phyloP scores from a whole-genome alignment of 2,797 vertebrate genomes.

The Pseudochaenichthys georgianus region DNA sequence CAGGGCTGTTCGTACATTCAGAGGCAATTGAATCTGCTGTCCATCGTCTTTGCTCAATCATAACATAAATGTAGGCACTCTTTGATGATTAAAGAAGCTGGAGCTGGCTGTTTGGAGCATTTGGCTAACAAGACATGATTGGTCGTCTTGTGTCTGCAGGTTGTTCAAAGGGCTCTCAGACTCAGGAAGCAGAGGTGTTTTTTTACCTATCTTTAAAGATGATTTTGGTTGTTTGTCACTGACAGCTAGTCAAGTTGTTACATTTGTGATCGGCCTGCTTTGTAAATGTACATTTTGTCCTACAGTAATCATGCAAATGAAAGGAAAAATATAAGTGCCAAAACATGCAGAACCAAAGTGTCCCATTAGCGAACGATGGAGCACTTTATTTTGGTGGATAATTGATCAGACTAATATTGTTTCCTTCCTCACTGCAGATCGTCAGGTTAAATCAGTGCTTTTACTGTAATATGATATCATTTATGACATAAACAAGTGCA shows the following conservation, averaged over 20 bases:
- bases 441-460: slow-evolving; percentile 8
- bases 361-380: not conserved
- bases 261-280: not conserved
- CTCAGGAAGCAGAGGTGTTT: not conserved
- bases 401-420: slow-evolving; percentile 78
- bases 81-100: slow-evolving; percentile 31
- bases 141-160: slow-evolving; percentile 1
- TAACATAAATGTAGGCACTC: slow-evolving; percentile 3
- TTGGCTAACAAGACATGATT: slow-evolving; percentile 7
- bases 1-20: slow-evolving; percentile 16
- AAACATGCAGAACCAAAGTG: slow-evolving; percentile 9
- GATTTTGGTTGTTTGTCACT: not conserved
- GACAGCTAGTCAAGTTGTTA: slow-evolving; percentile 1
- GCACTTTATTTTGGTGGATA: slow-evolving; percentile 32
- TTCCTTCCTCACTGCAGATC: slow-evolving; percentile 41
- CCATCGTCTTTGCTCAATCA: slow-evolving; percentile 25
- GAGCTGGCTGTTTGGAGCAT: slow-evolving; percentile 11
- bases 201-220: not conserved
- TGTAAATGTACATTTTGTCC: not conserved
- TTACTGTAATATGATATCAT: slow-evolving; percentile 48
- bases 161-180: slow-evolving; percentile 23
- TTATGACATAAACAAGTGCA: slow-evolving; percentile 49
- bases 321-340: not conserved
- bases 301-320: not conserved
- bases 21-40: slow-evolving; percentile 16